Evolutionary conservation across 1,140 invertebrate species (phyloP), one percentile per base, ranked within the genome.

Genomic region (Drosophila biarmipes): DNA sequence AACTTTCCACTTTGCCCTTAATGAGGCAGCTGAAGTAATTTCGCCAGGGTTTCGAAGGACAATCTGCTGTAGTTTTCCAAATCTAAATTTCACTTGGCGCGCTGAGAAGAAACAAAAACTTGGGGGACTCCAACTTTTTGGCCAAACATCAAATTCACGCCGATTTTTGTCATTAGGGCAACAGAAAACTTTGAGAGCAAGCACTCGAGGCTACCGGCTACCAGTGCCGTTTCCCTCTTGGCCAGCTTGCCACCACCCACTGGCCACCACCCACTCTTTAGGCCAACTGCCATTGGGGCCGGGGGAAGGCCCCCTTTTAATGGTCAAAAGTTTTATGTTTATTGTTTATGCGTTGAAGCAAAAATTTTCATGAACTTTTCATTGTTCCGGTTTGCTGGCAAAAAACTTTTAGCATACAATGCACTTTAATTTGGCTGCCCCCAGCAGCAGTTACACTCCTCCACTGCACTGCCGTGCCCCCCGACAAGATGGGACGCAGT

Each of bases 361-460:
- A 84, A 84, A 89, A 89, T 89, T 89, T 89, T 84, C 82, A 89
- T 89, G 84, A 89, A 89, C 84, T 89, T 89, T 89, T 89, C 85
- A 89, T 89, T 89, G 84, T 89, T 89, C 84, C 84, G 85, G 84
- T 89, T 82, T 84, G 84, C 69, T 72, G 79, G 80, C 66, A 62
- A 66, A 80, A 85, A 89, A 89, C 79, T 89, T 89, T 89, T 69
- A 67, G 79, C 76, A 79, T 76, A 89, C 85, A 89, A 89, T 89
- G 84, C 84, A 89, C 84, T 89, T 89, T 84, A 89, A 89, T 89
- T 84, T 89, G 53, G 45, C 43, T 37, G 43, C 46, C 27, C 35
- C 35, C 48, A 54, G 40, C 49, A 31, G 35, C 35, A 61, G 27
- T 17, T 31, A 29, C 17, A 53, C 14, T 1, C 10, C 27, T 24